Evolutionary conservation across 2,797 vertebrate genomes (phyloP), one percentile per base, ranked within the genome.

Genomic region (Sarcoramphus papa): DNA sequence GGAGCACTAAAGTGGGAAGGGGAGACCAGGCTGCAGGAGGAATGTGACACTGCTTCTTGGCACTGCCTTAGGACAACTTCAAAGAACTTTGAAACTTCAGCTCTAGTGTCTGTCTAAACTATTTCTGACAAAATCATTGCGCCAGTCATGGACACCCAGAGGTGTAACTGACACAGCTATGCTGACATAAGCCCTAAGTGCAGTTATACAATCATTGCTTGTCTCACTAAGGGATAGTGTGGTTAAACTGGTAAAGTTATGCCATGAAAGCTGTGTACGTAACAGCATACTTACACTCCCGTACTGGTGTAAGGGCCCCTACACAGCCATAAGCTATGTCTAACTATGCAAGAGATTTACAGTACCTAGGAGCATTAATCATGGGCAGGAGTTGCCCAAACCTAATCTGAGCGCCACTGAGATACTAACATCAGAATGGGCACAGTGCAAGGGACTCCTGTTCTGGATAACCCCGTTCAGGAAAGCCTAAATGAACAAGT

Each of bases 21-120:
- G 16, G 21, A 79, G 18, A 78, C 12, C 40, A 73, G 40, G 28
- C 33, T 78, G 20, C 67, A 78, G 48, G 6, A 86, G 4, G 35
- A 95, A 76, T 0, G 11, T 48, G 77, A 69, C 43, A 24, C 54
- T 69, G 27, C 67, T 93, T 20, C 73, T 70, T 72, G 69, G 53
- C 50, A 84, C 28, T 75, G 47, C 73, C 67, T 69, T 23, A 56
- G 54, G 70, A 56, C 31, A 85, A 43, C 40, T 59, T 53, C 40
- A 25, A 86, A 84, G 80, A 78, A 72, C 37, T 87, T 12, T 37
- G 67, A 79, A 87, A 77, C 84, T 94, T 90, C 80, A 92, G 22
- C 51, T 63, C 54, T 14, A 35, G 20, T 14, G 57, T 6, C 59
- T n/a, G 16, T 41, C 67, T 79, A 8, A 92, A 90, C 24, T 69